phyloP scores from a whole-genome alignment of 1,140 invertebrate genomes.

The Heliothis subflexa region DNA sequence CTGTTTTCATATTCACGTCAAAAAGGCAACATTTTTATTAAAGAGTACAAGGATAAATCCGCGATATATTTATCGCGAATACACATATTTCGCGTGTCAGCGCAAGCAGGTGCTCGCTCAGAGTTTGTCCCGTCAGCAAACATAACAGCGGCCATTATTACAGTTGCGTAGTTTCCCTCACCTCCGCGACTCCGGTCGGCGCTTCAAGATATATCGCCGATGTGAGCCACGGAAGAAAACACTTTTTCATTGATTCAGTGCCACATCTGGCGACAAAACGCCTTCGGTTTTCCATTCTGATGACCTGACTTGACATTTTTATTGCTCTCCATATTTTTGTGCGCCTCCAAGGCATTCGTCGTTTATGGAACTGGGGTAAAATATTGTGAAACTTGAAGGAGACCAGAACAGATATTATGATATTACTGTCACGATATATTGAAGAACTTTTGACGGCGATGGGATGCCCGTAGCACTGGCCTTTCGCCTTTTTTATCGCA shows the following conservation, averaged over 20 bases:
- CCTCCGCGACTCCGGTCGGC: slow-evolving; percentile 50
- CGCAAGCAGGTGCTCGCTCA: slow-evolving; percentile 74
- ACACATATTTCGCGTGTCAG: slow-evolving; percentile 65
- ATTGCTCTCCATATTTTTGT: slow-evolving; percentile 81
- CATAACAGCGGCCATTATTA: slow-evolving; percentile 73
- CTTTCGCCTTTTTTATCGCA: slow-evolving; percentile 53
- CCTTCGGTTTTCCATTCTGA: slow-evolving; percentile 83
- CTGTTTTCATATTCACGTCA: slow-evolving; percentile 30
- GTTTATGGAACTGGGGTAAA: slow-evolving; percentile 76
- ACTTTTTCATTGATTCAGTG: slow-evolving; percentile 85
- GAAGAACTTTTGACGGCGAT: slow-evolving; percentile 63
- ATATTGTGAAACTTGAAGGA: slow-evolving; percentile 78
- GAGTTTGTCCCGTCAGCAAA: slow-evolving; percentile 73
- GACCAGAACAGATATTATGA: slow-evolving; percentile 71
- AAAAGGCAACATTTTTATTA: slow-evolving; percentile 56
- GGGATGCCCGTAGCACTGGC: slow-evolving; percentile 46
- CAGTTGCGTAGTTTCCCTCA: slow-evolving; percentile 65
- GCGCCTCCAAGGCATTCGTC: slow-evolving; percentile 79
- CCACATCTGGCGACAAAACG: slow-evolving; percentile 83
- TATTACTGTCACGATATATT: slow-evolving; percentile 68
- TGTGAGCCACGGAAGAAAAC: slow-evolving; percentile 80
- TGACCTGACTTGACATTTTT: slow-evolving; percentile 86
- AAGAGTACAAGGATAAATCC: slow-evolving; percentile 56
- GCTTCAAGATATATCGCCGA: slow-evolving; percentile 74
- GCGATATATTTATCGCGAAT: slow-evolving; percentile 52